These are phyloP conservation scores for Indicator indicator DNA, from an alignment of 2,113 vertebrate genomes.

Conservation along the genomic window DNA sequence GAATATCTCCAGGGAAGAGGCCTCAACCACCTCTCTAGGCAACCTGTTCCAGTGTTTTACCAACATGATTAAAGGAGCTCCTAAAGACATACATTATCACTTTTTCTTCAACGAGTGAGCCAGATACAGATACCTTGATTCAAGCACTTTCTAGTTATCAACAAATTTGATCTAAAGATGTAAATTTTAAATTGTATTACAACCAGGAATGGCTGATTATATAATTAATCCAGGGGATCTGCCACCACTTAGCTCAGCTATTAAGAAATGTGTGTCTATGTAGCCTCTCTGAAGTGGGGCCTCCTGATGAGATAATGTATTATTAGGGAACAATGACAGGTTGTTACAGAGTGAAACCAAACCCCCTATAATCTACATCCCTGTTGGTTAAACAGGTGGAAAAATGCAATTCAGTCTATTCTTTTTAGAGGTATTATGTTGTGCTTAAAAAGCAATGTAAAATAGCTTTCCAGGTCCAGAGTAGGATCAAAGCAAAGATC, in stretches of 20 bases:
- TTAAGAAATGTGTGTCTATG: constrained; percentile 24
- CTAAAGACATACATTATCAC: not conserved
- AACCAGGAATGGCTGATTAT: constrained; percentile 1
- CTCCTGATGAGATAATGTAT: constrained; percentile 58
- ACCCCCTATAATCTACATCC: not conserved
- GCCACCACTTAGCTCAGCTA: constrained; percentile 4
- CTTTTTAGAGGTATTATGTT: not conserved
- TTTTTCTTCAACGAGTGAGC: not conserved
- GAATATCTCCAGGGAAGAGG: too few relatives aligned
- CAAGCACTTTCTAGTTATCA: not conserved
- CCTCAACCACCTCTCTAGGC: too few relatives aligned
- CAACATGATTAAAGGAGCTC: not conserved
- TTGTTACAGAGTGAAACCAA: constrained; percentile 46
- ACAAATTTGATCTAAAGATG: not conserved
- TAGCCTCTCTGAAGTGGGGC: constrained; percentile 2
- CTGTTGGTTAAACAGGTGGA: constrained; percentile 19
- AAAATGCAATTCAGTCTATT: not conserved
- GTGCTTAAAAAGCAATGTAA: not conserved
- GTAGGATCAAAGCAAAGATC: too few relatives aligned
- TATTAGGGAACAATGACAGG: constrained; percentile 5
- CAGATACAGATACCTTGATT: not conserved
- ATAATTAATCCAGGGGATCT: constrained; percentile 57
- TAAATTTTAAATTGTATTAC: not conserved
- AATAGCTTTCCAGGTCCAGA: not conserved
- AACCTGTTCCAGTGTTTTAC: too few relatives aligned